These are phyloP conservation scores for Lepus timidus DNA, from an alignment of 2,113 vertebrate species.

Conservation along the genomic window DNA sequence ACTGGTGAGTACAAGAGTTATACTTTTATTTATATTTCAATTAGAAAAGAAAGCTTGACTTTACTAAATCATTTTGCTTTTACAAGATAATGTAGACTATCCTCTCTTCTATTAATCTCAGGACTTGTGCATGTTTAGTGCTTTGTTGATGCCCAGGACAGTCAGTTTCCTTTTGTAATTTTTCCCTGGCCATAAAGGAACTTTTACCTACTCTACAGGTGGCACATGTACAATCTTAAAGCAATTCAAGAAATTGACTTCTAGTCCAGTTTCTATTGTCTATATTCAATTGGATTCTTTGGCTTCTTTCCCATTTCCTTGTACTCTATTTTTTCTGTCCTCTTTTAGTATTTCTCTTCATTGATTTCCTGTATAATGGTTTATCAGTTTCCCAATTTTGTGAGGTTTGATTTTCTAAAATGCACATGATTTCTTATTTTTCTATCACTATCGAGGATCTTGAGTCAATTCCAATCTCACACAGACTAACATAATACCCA, in stretches of 20 bases:
- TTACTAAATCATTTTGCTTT: not conserved
- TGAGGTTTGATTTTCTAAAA: constrained; percentile 16
- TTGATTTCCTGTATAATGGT: not conserved
- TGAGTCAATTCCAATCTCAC: not conserved
- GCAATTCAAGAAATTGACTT: not conserved
- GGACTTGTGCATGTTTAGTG: not conserved
- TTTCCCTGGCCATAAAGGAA: not conserved
- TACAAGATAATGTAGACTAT: not conserved
- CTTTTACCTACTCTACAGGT: not conserved
- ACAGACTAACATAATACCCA: not conserved
- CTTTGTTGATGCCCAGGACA: not conserved
- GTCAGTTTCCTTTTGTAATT: not conserved
- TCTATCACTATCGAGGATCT: not conserved
- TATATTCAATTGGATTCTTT: not conserved
- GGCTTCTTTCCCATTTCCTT: not conserved
- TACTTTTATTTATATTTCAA: not conserved
- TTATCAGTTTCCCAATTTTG: not conserved
- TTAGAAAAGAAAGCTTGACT: not conserved
- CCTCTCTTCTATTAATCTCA: not conserved
- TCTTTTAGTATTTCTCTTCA: constrained; percentile 6
- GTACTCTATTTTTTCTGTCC: not conserved
- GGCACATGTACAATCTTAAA: not conserved
- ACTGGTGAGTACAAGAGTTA: not conserved
- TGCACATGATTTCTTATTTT: not conserved
- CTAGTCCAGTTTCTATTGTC: not conserved